phyloP scores from a whole-genome alignment of 2,888 invertebrate genomes.

The Drosophila fungiperda region DNA sequence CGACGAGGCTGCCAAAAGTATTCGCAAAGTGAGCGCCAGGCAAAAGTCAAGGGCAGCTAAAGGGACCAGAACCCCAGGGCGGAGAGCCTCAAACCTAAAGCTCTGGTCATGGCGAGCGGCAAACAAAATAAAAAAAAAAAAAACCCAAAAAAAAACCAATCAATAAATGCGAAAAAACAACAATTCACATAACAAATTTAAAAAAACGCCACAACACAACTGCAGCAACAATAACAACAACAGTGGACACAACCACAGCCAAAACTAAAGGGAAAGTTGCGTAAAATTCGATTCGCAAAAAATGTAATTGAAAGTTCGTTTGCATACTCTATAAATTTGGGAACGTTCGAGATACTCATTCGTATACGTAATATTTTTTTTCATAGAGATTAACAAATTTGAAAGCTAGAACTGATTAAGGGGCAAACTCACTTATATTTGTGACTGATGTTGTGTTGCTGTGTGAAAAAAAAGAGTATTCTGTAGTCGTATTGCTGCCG shows the following conservation, averaged over 20 bases:
- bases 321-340: not conserved
- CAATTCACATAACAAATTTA: slow-evolving; percentile 49
- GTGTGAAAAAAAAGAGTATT: not conserved
- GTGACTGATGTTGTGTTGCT: not conserved
- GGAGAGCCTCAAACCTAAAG: slow-evolving; percentile 19
- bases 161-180: slow-evolving; percentile 62
- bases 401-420: not conserved
- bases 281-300: slow-evolving; percentile 26
- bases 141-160: slow-evolving; percentile 52
- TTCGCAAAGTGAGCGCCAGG: slow-evolving; percentile 75
- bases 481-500: not conserved
- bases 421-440: not conserved
- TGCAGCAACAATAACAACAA: slow-evolving; percentile 17
- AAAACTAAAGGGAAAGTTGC: slow-evolving; percentile 32
- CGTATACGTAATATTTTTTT: not conserved
- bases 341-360: not conserved
- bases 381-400: not conserved
- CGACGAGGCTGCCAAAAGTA: slow-evolving; percentile 76
- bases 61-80: slow-evolving; percentile 34
- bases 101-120: slow-evolving; percentile 11
- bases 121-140: slow-evolving; percentile 11
- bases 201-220: slow-evolving; percentile 41
- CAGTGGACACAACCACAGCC: slow-evolving; percentile 18
- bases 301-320: not conserved
- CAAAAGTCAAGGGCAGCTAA: slow-evolving; percentile 76